Conservation (phyloP, 1,140 invertebrate genomes). For the Protaetia brevitarsis region DNA sequence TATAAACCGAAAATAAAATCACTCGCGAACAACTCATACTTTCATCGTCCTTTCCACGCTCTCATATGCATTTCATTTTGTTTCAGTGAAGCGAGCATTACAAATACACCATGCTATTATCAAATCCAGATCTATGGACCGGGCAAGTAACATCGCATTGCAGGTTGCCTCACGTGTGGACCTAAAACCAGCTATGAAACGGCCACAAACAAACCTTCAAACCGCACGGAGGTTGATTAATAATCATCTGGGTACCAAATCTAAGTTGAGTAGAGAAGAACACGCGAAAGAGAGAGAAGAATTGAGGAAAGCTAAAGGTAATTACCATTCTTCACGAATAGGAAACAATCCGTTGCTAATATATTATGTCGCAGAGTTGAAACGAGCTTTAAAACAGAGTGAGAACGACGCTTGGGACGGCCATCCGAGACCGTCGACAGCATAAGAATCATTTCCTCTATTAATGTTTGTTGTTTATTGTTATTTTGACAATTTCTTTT, state of each 20-base stretch:
- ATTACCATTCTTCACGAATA: background rate
- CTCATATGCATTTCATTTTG: conserved; percentile 3
- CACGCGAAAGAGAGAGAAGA: conserved; percentile 43
- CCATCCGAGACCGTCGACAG: conserved; percentile 27
- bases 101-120: conserved; percentile 40
- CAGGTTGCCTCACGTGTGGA: conserved; percentile 39
- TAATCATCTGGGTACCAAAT: conserved; percentile 44
- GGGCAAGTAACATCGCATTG: conserved; percentile 37
- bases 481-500: background rate
- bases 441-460: background rate
- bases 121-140: conserved; percentile 43
- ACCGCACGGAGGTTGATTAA: conserved; percentile 46
- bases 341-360: background rate
- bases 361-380: conserved; percentile 39
- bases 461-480: background rate
- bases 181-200: conserved; percentile 45
- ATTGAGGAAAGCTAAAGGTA: conserved; percentile 43
- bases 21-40: too few relatives aligned
- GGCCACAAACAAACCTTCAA: conserved; percentile 45
- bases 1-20: too few relatives aligned
- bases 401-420: conserved; percentile 48
- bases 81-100: conserved; percentile 43
- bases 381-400: conserved; percentile 37
- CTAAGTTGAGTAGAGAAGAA: conserved; percentile 40
- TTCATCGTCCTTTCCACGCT: too few relatives aligned